Base-by-base conservation (phyloP, 2,888 invertebrate species). In the Phyllotreta cruciferae region DNA sequence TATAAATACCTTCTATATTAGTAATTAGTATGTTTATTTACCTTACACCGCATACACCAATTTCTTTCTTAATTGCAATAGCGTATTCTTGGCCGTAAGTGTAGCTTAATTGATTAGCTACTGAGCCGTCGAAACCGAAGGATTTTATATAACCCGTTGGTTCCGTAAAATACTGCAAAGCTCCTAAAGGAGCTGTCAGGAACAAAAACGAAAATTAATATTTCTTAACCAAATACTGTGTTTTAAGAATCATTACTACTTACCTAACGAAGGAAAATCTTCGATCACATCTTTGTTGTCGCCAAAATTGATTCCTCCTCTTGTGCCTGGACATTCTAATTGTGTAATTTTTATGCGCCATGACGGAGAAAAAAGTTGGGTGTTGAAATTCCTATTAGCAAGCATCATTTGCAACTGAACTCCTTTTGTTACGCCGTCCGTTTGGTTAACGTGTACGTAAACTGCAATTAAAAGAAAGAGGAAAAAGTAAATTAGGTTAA, bases 141-240 rank as follows among this genome's bases (percentile, higher is more conserved):
- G 85, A 86, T 63, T 85, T 85, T 64, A 90, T 83, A 5, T 75
- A 73, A 0, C 88, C 89, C 0, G 79, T 73, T 0, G 83, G 75
- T 52, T 86, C 86, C 0, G 87, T 87, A 74, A 83, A 88, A 80
- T 86, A 90, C 71, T 90, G 90, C 11, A 88, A 82, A 54, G 89
- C 89, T 42, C 89, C 90, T 0, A 83, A 82, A 0, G 90, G 90
- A 0, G 90, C 87, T 82, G 68, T 50, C 74, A 73, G 36, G 66
- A 61, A 56, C 54, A 9, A 39, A 13, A 4, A 34, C 11, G 13
- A 11, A 44, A 11, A 44, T 34, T 56, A 56, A 45, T 36, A 60
- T 6, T 8, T 36, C 56, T 24, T 24, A 52, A 37, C 4, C 63
- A 73, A 71, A 72, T 45, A 72, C 44, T 10, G 63, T 53, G 67